Conservation (phyloP, 2,113 vertebrate species). For the Ictalurus furcatus region DNA sequence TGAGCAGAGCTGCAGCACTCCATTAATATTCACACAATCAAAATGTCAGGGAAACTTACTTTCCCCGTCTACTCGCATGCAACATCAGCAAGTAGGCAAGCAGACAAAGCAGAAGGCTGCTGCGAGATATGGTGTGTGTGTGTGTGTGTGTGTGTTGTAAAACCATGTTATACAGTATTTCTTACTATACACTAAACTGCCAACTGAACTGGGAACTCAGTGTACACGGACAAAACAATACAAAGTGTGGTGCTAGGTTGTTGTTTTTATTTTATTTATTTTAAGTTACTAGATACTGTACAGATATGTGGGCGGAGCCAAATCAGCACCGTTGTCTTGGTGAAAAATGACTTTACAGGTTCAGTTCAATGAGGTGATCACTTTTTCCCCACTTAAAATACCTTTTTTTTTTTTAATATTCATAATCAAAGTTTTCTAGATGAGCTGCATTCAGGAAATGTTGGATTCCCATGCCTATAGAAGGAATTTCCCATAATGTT, state of each 20-base stretch:
- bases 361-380: background rate
- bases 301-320: background rate
- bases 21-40: slow-evolving; percentile 59
- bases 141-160: background rate
- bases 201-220: background rate
- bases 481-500: background rate
- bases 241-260: background rate
- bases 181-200: background rate
- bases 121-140: background rate
- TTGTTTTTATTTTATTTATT: background rate
- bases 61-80: slow-evolving; percentile 17
- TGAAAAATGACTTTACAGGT: no score
- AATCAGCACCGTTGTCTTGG: background rate
- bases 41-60: slow-evolving; percentile 55
- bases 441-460: background rate
- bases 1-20: slow-evolving; percentile 44
- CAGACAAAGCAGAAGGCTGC: slow-evolving; percentile 11
- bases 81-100: slow-evolving; percentile 22
- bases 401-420: background rate
- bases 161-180: background rate
- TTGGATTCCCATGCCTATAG: background rate
- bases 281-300: background rate
- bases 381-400: background rate
- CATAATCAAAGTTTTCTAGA: background rate
- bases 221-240: background rate